These are phyloP conservation scores for Punctoribates punctum DNA, from an alignment of 2,888 invertebrate species.

Conservation along the genomic window DNA sequence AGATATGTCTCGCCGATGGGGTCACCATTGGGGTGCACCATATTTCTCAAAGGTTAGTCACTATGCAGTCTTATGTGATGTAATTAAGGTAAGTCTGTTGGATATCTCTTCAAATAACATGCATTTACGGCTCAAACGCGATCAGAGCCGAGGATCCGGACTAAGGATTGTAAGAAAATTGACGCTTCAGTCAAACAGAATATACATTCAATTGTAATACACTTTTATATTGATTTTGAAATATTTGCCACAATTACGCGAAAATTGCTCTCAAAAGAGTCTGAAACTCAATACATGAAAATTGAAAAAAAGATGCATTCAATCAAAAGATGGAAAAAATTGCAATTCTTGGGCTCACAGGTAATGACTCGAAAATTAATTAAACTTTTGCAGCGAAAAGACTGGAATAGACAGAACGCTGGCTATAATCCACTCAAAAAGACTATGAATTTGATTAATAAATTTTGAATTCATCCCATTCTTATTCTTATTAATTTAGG, in stretches of 20 bases:
- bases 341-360: too few relatives aligned
- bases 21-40: background rate
- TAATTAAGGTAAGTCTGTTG: constrained; percentile 24
- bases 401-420: too few relatives aligned
- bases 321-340: background rate
- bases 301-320: background rate
- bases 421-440: background rate
- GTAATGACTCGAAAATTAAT: too few relatives aligned
- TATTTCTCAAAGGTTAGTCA: constrained; percentile 12
- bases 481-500: background rate
- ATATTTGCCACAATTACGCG: background rate
- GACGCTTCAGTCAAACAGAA: constrained; percentile 1
- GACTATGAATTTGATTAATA: constrained; percentile 9
- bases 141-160: constrained; percentile 1
- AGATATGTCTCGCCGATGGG: constrained; percentile 1
- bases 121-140: constrained; percentile 24
- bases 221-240: background rate
- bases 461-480: background rate
- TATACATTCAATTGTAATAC: background rate
- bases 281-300: background rate
- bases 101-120: constrained; percentile 31
- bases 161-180: constrained; percentile 13
- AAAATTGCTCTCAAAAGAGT: background rate
- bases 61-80: background rate
- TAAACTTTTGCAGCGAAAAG: too few relatives aligned